phyloP scores from a whole-genome alignment of 2,888 invertebrate genomes.

The Rutpela maculata region DNA sequence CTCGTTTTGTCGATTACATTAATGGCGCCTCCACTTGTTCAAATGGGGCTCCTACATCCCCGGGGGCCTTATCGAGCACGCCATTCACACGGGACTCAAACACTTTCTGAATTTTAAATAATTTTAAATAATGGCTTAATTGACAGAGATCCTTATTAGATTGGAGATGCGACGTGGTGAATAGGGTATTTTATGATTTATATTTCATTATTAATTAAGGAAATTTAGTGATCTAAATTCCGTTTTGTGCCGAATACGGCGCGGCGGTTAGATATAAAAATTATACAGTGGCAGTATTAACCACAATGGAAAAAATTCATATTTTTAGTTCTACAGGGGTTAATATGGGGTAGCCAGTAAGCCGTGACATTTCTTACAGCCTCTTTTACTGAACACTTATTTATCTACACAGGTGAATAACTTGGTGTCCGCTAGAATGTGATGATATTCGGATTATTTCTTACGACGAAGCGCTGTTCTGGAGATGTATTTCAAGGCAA shows the following conservation, averaged over 20 bases:
- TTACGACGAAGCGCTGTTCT: too few species aligned
- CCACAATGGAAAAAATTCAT: too few species aligned
- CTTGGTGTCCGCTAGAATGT: too few species aligned
- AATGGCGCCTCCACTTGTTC: constrained; percentile 42
- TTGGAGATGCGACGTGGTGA: background rate
- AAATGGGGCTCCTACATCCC: constrained; percentile 16
- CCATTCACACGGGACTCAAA: constrained; percentile 12
- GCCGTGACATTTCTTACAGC: too few species aligned
- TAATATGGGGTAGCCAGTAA: too few species aligned
- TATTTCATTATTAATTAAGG: background rate
- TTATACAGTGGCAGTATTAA: too few species aligned
- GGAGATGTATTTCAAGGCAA: too few species aligned
- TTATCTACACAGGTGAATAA: too few species aligned
- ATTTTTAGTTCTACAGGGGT: too few species aligned
- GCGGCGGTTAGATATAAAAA: too few species aligned
- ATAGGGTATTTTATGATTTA: background rate
- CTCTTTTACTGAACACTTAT: too few species aligned
- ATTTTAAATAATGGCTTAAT: constrained; percentile 28
- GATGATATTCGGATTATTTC: too few species aligned
- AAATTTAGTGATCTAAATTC: background rate
- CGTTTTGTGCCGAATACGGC: background rate
- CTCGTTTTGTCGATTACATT: constrained; percentile 43
- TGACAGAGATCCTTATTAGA: constrained; percentile 21
- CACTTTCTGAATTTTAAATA: constrained; percentile 37
- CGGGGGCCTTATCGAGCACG: constrained; percentile 6